A percentile compares a stretch with the other conserved stretches of the same genome.
phyloP scores from a whole-genome alignment of 2,113 vertebrate genomes.

The Caranx melampygus region DNA sequence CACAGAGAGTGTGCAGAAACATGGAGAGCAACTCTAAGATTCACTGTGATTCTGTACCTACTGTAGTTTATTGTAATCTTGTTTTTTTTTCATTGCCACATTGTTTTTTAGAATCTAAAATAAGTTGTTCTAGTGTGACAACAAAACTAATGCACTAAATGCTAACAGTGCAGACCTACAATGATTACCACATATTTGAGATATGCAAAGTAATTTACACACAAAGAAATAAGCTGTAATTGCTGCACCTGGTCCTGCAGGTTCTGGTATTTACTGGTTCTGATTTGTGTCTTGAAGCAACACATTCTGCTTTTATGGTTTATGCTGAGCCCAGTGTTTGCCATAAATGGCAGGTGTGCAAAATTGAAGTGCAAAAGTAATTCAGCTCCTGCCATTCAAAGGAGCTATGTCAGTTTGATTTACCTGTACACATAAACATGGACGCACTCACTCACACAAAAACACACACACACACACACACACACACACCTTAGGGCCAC shows the following conservation, averaged over 20 bases:
- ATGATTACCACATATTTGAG: slow-evolving; percentile 3
- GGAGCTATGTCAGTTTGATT: slow-evolving; percentile 77
- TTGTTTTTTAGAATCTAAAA: not conserved
- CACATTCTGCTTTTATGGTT: slow-evolving; percentile 66
- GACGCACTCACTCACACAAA: slow-evolving; percentile 46
- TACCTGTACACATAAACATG: slow-evolving; percentile 71
- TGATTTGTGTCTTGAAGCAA: slow-evolving; percentile 59
- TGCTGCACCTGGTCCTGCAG: slow-evolving; percentile 27
- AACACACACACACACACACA: slow-evolving; percentile 49
- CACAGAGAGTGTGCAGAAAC: not conserved
- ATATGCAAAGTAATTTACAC: slow-evolving; percentile 37
- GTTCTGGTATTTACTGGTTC: slow-evolving; percentile 44
- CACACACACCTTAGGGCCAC: slow-evolving; percentile 64
- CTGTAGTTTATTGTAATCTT: not conserved
- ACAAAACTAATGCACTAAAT: not conserved
- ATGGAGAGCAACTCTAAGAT: not conserved
- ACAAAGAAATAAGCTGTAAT: slow-evolving; percentile 12
- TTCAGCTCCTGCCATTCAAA: slow-evolving; percentile 79
- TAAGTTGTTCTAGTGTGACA: not conserved
- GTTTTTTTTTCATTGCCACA: not conserved
- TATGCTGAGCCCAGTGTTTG: slow-evolving; percentile 58
- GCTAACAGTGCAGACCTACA: not conserved
- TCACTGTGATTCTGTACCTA: not conserved
- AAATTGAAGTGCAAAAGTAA: slow-evolving; percentile 79
- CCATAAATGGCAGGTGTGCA: slow-evolving; percentile 76